Evolutionary conservation across 2,797 vertebrate species (phyloP).

Genomic region (Melanotaenia parkinsoni): DNA sequence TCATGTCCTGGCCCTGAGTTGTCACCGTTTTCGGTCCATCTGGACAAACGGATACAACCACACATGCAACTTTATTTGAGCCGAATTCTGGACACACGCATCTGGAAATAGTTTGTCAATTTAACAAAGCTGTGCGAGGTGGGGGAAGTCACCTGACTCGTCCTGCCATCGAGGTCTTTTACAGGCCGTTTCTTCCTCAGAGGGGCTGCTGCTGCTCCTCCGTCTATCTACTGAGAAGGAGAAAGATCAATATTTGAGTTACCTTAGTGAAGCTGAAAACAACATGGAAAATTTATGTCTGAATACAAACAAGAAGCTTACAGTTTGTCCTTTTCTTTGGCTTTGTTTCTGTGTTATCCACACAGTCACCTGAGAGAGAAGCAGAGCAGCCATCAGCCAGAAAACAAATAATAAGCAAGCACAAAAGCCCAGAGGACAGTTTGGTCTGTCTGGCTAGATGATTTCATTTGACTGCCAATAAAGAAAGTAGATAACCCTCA

Average conservation of each 20-base stretch:
- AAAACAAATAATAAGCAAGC: not conserved
- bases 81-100: not conserved
- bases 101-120: slow-evolving; percentile 1
- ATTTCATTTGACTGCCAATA: not conserved
- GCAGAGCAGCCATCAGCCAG: slow-evolving; percentile 3
- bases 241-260: not conserved
- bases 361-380: slow-evolving; percentile 82
- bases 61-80: slow-evolving; percentile 6
- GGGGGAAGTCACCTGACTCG: slow-evolving; percentile 74
- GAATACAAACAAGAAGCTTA: slow-evolving; percentile 58
- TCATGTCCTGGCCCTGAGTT: slow-evolving; percentile 60
- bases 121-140: not conserved
- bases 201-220: slow-evolving; percentile 75
- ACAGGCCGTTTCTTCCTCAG: slow-evolving; percentile 71
- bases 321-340: slow-evolving; percentile 69
- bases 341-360: slow-evolving; percentile 71
- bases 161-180: slow-evolving; percentile 79
- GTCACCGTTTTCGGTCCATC: slow-evolving; percentile 56
- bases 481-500: not conserved
- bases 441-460: not conserved
- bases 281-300: not conserved
- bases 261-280: slow-evolving; percentile 4
- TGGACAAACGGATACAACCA: slow-evolving; percentile 49
- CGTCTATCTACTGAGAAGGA: slow-evolving; percentile 59
- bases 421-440: not conserved